phyloP scores from a whole-genome alignment of 2,888 invertebrate genomes.

The Metalampra italica region DNA sequence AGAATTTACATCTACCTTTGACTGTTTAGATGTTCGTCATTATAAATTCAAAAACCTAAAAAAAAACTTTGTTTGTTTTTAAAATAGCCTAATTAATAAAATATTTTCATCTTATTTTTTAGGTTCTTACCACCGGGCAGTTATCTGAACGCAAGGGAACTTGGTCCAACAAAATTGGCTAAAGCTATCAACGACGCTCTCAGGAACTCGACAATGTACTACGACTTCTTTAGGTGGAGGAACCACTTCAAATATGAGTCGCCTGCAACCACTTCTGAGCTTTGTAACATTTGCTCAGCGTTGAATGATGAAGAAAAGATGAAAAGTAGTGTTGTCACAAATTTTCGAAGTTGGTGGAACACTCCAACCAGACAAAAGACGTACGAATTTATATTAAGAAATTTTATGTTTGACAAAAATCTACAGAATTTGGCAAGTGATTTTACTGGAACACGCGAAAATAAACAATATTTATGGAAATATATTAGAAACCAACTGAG shows the following conservation, averaged over 20 bases:
- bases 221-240: slow-evolving; percentile 27
- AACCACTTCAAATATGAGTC: slow-evolving; percentile 20
- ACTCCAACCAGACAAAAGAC: slow-evolving; percentile 6
- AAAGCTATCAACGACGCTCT: slow-evolving; percentile 21
- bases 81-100: too few species aligned
- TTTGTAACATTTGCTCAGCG: slow-evolving; percentile 23
- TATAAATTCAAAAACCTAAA: slow-evolving; percentile 19
- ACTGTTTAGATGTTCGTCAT: too few species aligned
- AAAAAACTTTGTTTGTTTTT: slow-evolving; percentile 24
- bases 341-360: slow-evolving; percentile 24
- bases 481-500: too few species aligned
- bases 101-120: too few species aligned
- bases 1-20: too few species aligned
- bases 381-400: not conserved
- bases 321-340: slow-evolving; percentile 10
- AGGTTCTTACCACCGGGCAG: slow-evolving; percentile 23
- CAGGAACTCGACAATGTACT: slow-evolving; percentile 15
- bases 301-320: slow-evolving; percentile 17
- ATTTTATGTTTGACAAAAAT: not conserved
- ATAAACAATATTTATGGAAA: too few species aligned
- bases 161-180: slow-evolving; percentile 21
- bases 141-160: slow-evolving; percentile 24
- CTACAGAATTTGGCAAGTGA: not conserved
- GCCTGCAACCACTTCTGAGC: slow-evolving; percentile 5
- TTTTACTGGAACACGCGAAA: too few species aligned